phyloP scores from a whole-genome alignment of 2,888 invertebrate species.

The Caenorhabditis becei region DNA sequence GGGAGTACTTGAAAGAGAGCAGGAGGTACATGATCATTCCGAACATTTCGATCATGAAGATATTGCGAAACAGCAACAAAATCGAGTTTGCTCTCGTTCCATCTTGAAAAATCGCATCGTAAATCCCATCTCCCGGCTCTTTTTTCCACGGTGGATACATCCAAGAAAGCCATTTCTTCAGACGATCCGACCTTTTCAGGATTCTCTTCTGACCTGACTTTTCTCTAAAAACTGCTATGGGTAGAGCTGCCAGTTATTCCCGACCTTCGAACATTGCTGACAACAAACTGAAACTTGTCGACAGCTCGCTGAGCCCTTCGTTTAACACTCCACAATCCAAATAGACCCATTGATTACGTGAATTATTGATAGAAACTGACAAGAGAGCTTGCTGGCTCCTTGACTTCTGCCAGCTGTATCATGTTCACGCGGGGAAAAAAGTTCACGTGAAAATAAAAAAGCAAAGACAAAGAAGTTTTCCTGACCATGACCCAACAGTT shows the following conservation, averaged over 20 bases:
- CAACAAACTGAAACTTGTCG: slow-evolving; percentile 50
- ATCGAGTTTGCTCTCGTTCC: slow-evolving; percentile 55
- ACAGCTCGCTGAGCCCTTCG: slow-evolving; percentile 45
- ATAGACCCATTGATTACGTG: slow-evolving; percentile 42
- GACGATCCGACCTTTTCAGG: slow-evolving; percentile 20
- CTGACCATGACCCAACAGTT: background rate
- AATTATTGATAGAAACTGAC: background rate
- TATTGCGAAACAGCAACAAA: slow-evolving; percentile 50
- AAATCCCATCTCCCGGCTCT: slow-evolving; percentile 26
- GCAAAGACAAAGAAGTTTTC: background rate
- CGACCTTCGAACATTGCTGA: slow-evolving; percentile 57
- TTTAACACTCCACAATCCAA: slow-evolving; percentile 56
- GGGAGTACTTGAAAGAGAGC: slow-evolving; percentile 72
- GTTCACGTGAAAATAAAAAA: slow-evolving; percentile 7
- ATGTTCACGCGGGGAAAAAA: background rate
- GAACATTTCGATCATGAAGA: slow-evolving; percentile 66
- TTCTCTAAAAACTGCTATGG: slow-evolving; percentile 33
- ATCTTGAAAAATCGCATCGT: slow-evolving; percentile 47
- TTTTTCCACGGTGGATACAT: slow-evolving; percentile 60
- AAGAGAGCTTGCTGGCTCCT: background rate
- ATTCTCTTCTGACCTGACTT: slow-evolving; percentile 44
- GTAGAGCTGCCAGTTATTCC: background rate
- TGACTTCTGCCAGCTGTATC: too few species aligned
- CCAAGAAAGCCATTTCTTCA: slow-evolving; percentile 35
- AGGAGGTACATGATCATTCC: slow-evolving; percentile 71